A percentile compares a stretch with the other conserved stretches of the same genome.
Evolutionary conservation across 2,888 invertebrate species (phyloP).

Genomic region (Fragum fragum): DNA sequence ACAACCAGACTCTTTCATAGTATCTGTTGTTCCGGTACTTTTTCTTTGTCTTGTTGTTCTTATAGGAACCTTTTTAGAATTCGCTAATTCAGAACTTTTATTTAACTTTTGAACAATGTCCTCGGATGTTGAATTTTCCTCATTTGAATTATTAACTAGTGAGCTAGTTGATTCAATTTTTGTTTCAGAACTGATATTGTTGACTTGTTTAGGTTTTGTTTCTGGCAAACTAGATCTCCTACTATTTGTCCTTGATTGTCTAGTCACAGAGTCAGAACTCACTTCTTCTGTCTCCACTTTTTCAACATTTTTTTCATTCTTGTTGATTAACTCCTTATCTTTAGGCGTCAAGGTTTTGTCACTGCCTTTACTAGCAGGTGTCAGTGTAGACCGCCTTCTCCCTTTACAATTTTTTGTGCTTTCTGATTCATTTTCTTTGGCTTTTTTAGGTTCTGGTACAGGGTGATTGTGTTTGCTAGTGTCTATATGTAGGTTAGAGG

Average conservation of each 20-base stretch:
- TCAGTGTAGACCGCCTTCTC: background rate
- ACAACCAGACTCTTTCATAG: background rate
- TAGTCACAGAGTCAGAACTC: background rate
- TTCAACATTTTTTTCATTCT: too few relatives aligned
- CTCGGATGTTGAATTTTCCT: background rate
- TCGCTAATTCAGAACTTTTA: background rate
- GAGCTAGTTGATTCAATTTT: too few relatives aligned
- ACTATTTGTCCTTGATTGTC: background rate
- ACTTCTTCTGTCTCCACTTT: too few relatives aligned
- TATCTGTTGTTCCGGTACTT: background rate
- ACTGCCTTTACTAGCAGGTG: too few relatives aligned
- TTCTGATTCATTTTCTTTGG: background rate
- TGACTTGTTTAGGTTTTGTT: background rate
- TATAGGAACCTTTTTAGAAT: background rate
- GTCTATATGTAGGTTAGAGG: background rate
- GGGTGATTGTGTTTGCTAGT: background rate
- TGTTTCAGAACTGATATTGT: too few relatives aligned
- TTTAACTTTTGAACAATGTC: background rate
- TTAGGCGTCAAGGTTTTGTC: too few relatives aligned
- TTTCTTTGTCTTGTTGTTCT: constrained; percentile 13
- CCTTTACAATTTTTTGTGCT: background rate
- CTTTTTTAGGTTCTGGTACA: background rate
- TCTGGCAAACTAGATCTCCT: background rate
- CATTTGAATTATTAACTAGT: background rate
- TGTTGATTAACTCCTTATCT: too few relatives aligned